Evolutionary conservation across 2,888 invertebrate genomes (phyloP).

Genomic region (Epirrita christyi): DNA sequence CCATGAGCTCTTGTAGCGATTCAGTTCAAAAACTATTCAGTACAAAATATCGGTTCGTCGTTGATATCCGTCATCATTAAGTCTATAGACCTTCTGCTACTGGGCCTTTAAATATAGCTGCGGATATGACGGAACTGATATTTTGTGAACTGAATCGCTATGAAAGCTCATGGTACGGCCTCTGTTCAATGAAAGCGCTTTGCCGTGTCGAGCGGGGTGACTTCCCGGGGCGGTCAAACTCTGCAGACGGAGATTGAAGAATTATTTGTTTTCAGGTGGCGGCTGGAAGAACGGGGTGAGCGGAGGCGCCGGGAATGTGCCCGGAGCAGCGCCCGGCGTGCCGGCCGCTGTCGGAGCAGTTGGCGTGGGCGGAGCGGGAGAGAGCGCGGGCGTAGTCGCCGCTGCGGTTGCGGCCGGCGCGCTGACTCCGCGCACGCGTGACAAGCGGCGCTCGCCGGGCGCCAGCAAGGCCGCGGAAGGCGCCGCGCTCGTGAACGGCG

Average conservation of each 20-base stretch:
- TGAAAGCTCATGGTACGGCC: no score
- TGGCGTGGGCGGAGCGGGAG: constrained; percentile 35
- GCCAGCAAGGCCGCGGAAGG: constrained; percentile 74
- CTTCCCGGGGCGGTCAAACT: no score
- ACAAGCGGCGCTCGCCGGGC: constrained; percentile 60
- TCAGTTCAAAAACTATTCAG: no score
- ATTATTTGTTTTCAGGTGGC: constrained; percentile 49
- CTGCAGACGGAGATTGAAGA: not conserved
- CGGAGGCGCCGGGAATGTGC: constrained; percentile 19
- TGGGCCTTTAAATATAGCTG: no score
- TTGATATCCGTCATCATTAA: no score
- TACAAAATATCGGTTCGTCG: no score
- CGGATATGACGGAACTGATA: no score
- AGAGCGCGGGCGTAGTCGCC: constrained; percentile 22
- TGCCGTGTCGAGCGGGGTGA: no score
- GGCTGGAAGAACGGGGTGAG: constrained; percentile 77
- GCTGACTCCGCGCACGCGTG: constrained; percentile 29
- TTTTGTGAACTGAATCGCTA: no score
- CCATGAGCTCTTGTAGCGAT: no score
- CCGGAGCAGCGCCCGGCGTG: constrained; percentile 41
- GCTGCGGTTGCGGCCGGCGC: constrained; percentile 22
- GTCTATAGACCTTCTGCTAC: no score
- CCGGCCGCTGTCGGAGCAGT: constrained; percentile 45
- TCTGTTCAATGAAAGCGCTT: no score
- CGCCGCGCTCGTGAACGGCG: constrained; percentile 88